Evolutionary conservation across 2,113 vertebrate genomes (phyloP).

Genomic region (Entelurus aequoreus): DNA sequence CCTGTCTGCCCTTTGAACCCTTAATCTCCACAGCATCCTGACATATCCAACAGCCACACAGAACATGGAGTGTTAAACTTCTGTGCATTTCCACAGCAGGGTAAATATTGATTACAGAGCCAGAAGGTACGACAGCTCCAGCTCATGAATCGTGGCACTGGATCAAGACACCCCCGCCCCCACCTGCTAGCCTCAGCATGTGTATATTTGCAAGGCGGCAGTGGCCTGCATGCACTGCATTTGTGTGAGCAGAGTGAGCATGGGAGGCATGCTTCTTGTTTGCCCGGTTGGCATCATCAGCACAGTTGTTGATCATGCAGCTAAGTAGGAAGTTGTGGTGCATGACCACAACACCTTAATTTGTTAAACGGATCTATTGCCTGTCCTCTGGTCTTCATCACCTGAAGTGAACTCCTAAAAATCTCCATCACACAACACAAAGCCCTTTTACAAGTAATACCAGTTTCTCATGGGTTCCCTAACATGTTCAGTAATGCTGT

Average conservation of each 20-base stretch:
- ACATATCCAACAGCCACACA: constrained; percentile 32
- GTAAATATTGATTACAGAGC: constrained; percentile 39
- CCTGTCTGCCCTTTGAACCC: constrained; percentile 60
- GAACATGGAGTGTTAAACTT: constrained; percentile 1
- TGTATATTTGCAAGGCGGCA: constrained; percentile 9
- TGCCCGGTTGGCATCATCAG: constrained; percentile 42
- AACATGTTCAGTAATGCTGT: too few relatives aligned
- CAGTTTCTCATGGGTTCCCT: constrained; percentile 12
- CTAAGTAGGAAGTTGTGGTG: constrained; percentile 51
- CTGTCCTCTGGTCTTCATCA: constrained; percentile 39
- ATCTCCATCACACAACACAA: constrained; percentile 25
- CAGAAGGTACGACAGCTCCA: constrained; percentile 21
- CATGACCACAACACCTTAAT: constrained; percentile 55
- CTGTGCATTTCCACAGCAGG: constrained; percentile 25
- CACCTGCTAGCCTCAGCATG: neutral
- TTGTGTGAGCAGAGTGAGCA: constrained; percentile 13
- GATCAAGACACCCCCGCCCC: constrained; percentile 10
- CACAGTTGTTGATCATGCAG: constrained; percentile 47
- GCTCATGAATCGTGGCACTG: constrained; percentile 29
- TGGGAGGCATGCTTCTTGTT: constrained; percentile 34
- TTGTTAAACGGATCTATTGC: constrained; percentile 52
- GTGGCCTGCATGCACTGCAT: too few relatives aligned
- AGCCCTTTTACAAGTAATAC: constrained; percentile 14
- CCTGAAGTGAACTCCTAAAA: constrained; percentile 46
- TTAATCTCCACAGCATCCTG: constrained; percentile 25